Conservation (phyloP, 2,888 invertebrate species). For the Alloscopus bannaensis region DNA sequence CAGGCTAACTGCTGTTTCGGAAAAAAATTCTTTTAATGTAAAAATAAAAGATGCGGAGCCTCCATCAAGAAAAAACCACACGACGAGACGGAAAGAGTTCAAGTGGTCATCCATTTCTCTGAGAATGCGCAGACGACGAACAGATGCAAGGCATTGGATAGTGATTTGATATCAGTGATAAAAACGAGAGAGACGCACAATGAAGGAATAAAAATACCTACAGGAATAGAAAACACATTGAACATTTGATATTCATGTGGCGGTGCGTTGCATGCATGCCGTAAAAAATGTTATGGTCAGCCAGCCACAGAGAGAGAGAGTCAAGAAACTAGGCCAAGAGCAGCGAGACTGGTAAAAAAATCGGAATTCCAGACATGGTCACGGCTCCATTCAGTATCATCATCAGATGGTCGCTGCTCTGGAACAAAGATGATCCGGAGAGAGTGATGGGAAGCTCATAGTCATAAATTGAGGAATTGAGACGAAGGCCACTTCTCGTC, state of each 20-base stretch:
- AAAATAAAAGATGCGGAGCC: too few relatives aligned
- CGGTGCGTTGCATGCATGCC: constrained; percentile 41
- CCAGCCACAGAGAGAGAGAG: too few relatives aligned
- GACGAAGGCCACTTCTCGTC: too few relatives aligned
- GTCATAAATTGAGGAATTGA: too few relatives aligned
- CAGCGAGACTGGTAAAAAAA: constrained; percentile 46
- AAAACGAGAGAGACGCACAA: constrained; percentile 15
- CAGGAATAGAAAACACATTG: background rate
- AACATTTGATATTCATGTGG: constrained; percentile 37
- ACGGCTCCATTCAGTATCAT: constrained; percentile 39
- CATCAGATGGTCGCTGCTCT: too few relatives aligned
- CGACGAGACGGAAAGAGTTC: background rate
- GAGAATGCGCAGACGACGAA: background rate
- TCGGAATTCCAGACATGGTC: constrained; percentile 44
- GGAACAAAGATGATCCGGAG: too few relatives aligned
- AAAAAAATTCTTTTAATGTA: constrained; percentile 23
- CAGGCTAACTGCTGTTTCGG: constrained; percentile 63
- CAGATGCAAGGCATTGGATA: constrained; percentile 40
- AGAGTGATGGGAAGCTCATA: too few relatives aligned
- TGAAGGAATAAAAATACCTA: constrained; percentile 43
- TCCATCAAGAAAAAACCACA: background rate
- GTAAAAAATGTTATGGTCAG: constrained; percentile 23
- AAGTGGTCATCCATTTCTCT: constrained; percentile 37
- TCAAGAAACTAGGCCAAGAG: too few relatives aligned
- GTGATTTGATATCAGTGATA: constrained; percentile 63